Evolutionary conservation across 2,888 invertebrate genomes (phyloP).

Genomic region (Nebria salina): DNA sequence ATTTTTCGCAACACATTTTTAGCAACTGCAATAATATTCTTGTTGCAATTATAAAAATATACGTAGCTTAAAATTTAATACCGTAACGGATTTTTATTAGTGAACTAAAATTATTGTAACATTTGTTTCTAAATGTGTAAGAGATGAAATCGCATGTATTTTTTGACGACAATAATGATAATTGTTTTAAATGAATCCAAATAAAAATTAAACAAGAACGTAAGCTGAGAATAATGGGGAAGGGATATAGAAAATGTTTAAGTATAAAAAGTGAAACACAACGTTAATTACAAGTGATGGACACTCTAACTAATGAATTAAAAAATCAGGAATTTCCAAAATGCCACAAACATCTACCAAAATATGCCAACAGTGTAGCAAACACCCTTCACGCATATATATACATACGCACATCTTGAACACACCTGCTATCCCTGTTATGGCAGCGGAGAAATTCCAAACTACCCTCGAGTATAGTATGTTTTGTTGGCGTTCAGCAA

Average conservation of each 20-base stretch:
- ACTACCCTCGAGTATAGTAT: not conserved
- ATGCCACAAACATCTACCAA: not conserved
- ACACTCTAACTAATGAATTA: not conserved
- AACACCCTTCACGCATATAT: not conserved
- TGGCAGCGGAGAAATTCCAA: not conserved
- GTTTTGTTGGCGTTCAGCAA: slow-evolving; percentile 14
- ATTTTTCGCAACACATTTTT: too few relatives aligned
- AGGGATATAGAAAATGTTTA: not conserved
- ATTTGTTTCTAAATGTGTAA: too few relatives aligned
- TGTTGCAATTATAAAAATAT: too few relatives aligned
- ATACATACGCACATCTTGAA: slow-evolving; percentile 23
- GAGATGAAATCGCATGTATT: too few relatives aligned
- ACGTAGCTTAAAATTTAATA: too few relatives aligned
- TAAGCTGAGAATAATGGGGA: not conserved
- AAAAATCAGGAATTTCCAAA: not conserved
- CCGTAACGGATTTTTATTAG: too few relatives aligned
- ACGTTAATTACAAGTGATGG: not conserved
- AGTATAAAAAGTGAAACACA: not conserved
- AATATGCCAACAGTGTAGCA: slow-evolving; percentile 5
- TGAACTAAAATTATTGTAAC: too few relatives aligned
- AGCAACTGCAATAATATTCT: too few relatives aligned
- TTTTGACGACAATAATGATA: too few relatives aligned
- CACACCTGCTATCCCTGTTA: slow-evolving; percentile 20
- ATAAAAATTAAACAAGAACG: not conserved
- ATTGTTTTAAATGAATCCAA: not conserved